Evolutionary conservation across 2,888 invertebrate genomes (phyloP), one percentile per base, ranked within the genome.

Genomic region (Drosophila pseudotalamancana): DNA sequence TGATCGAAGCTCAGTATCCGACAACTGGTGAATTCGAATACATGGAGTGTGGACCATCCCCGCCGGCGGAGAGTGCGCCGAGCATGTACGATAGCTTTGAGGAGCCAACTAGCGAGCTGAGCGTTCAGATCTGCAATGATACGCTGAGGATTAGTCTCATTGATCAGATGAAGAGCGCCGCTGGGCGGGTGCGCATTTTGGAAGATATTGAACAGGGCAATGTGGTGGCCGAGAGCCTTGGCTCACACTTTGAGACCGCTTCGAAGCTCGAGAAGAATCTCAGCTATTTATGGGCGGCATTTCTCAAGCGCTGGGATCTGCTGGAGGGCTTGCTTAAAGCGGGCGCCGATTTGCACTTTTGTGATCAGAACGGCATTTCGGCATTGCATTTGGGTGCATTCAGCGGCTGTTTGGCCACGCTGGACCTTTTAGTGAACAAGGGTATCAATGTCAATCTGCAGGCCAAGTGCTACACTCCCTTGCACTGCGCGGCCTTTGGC

Each of bases 401-500:
- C 88, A 95, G 95, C 79, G 95, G 96, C n/a, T 95, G 95, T 69
- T 90, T 94, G 45, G 94, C 94, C 14, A 95, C 96, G 67, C 94
- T 95, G 6, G 93, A 93, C 76, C 95, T 94, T 87, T 92, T 97
- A 48, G 93, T 96, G 42, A 91, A 93, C 23, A 93, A 94, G 80
- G 95, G 95, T 1, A 93, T 94, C 72, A 95, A 95, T 82, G 93
- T 95, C 6, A 95, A 95, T 91, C 93, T 94, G 48, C 93, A 94
- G 87, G 93, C 94, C 61, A 94, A 95, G 89, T 94, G 94, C 78
- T 95, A 95, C 89, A 95, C 95, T 40, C 97, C 97, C 0, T 93
- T 98, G 60, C 97, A 98, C 90, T 97, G 96, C 89, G 96, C 97
- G 11, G 97, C 97, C 27, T 97, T 97, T 91, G 96, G 97, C 11